Evolutionary conservation across 2,888 invertebrate genomes (phyloP), one percentile per base, ranked within the genome.

Genomic region (Drosophila seclusa): DNA sequence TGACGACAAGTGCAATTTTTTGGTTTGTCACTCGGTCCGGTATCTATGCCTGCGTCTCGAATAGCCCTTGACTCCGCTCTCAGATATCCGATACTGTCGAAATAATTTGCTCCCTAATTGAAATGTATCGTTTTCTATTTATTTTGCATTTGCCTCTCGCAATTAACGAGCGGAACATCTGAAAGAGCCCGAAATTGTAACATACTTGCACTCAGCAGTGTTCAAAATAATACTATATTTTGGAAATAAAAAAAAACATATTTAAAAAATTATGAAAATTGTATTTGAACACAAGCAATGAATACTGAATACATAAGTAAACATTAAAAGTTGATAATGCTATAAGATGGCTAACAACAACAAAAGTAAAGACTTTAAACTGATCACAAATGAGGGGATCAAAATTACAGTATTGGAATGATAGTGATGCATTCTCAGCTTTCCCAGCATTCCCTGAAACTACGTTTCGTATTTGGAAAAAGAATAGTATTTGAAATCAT

Each of bases 61-160:
- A 13, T 13, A 21, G 42, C 57, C 42, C 31, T 42, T 42, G 29
- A 27, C n/a, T 31, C 16, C 34, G 8, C 21, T 42, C 6, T 18
- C 16, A 21, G 21, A 21, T 42, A 42, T 31, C 42, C 6, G 42
- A 24, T 42, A 31, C 42, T 42, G 42, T 57, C 21, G 31, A 57
- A 57, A 57, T 57, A 24, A 42, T 24, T 42, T 27, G 42, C 21
- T 42, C 13, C 16, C 21, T 11, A 42, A 57, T 57, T 57, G 42
- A 57, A 42, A 42, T 57, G 42, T 57, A 57, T 42, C 57, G 57
- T 42, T 57, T 57, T 57, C 42, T 18, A 31, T 24, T 57, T 21
- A 40, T 42, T 42, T 42, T 57, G 21, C 57, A 40, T 57, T 24
- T 50, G 50, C 50, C 11, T 16, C 6, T 10, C 40, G 16, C 29